Base-by-base conservation (phyloP, 2,797 vertebrate species). In the Betta splendens region DNA sequence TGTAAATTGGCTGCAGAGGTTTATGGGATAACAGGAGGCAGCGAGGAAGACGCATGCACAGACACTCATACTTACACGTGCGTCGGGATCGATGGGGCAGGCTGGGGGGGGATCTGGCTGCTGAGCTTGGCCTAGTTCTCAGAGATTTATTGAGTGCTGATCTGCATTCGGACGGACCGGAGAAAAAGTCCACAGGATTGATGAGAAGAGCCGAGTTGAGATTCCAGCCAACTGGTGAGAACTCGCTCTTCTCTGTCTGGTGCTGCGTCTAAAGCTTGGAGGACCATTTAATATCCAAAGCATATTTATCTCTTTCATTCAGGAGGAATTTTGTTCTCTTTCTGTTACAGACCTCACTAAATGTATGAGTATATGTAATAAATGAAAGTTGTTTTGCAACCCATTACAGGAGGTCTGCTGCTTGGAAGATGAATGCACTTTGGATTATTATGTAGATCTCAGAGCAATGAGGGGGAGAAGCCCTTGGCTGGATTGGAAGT, bases 141-240 rank as follows among this genome's bases (percentile, higher is more conserved):
- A 85, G 81, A 88, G 83, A 87, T 87, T 87, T 89, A 90, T 88
- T 78, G 85, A 89, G 73, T 23, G 28, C 81, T 84, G 85, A 90
- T 88, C 84, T 87, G 85, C 83, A 84, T 87, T 86, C 49, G 80
- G 71, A 75, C 56, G 12, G 76, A 63, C 80, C 65, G 36, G 71
- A 54, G 47, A 77, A 84, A 85, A 86, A 85, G 68, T 87, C 77
- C 75, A 33, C 71, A 81, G 84, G 82, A 88, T 87, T 86, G 86
- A 89, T 89, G 86, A 79, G 80, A 77, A 85, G 81, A 83, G 72
- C 82, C 37, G 71, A 80, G 79, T 72, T 82, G 47, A 86, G 81
- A 84, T 81, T 86, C 75, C 53, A 79, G 77, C 49, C 68, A 39
- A 74, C 76, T 60, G 67, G 45, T 68, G 32, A 52, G 77, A 76